Percentiles rank a stretch among this genome's conserved stretches.
Conservation (phyloP, 1,140 invertebrate genomes). For the Drosophila pseudoananassae region DNA sequence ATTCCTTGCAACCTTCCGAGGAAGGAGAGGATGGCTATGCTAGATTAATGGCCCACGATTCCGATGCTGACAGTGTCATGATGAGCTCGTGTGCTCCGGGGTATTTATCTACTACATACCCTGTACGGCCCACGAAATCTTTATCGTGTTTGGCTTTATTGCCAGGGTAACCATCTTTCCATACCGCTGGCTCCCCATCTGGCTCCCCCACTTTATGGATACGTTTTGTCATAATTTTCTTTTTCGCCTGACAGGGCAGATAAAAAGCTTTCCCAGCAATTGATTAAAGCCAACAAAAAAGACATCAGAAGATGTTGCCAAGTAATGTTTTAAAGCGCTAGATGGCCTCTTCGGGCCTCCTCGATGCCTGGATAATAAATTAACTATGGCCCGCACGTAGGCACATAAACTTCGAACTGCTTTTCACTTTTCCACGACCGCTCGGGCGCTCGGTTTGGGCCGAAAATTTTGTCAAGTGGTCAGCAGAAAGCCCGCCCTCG, state of each 20-base stretch:
- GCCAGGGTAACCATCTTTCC: slow-evolving; percentile 13
- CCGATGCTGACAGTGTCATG: slow-evolving; percentile 43
- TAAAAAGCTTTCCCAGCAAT: slow-evolving; percentile 49
- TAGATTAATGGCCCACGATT: slow-evolving; percentile 45
- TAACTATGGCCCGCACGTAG: slow-evolving; percentile 76
- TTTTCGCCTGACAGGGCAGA: slow-evolving; percentile 46
- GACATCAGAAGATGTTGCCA: slow-evolving; percentile 40
- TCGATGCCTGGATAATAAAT: slow-evolving; percentile 62
- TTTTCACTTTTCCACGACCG: slow-evolving; percentile 46
- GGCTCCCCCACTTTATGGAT: background rate
- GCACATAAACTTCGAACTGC: slow-evolving; percentile 63
- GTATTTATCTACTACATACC: slow-evolving; percentile 25
- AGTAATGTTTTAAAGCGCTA: slow-evolving; percentile 58
- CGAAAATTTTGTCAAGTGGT: slow-evolving; percentile 67
- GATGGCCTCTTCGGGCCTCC: background rate
- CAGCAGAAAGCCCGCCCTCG: slow-evolving; percentile 29
- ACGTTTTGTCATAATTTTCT: slow-evolving; percentile 67
- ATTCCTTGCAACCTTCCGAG: slow-evolving; percentile 6
- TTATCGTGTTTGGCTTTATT: slow-evolving; percentile 38
- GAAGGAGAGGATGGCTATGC: slow-evolving; percentile 1
- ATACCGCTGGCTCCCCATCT: background rate
- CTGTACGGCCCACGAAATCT: slow-evolving; percentile 19
- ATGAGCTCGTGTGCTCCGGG: slow-evolving; percentile 26
- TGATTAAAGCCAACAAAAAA: slow-evolving; percentile 69
- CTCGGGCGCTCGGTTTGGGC: background rate